Base-by-base conservation (phyloP, 2,797 vertebrate species). In the Sebastes iracundus region DNA sequence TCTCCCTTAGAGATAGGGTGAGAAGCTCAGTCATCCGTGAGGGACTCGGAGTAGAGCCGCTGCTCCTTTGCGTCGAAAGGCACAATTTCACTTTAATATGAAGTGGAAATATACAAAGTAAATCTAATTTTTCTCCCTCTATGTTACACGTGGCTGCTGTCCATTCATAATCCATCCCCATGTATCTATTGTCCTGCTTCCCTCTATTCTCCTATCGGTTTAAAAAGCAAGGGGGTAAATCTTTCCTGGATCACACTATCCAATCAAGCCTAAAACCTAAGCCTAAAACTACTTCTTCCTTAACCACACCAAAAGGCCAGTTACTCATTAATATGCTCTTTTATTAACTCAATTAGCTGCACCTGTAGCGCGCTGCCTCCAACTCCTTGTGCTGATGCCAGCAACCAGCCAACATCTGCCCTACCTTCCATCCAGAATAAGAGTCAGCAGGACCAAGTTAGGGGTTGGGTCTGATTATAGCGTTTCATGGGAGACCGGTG, bases 361-460 rank as follows among this genome's bases (percentile, higher is more conserved):
- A 73, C 77, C 73, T 84, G 63, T 77, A 77, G 63, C 58, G 13
- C 14, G n/a, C 73, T 53, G 73, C 77, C 56, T 76, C 33, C 35
- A 55, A 62, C 62, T 79, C 7, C 42, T 28, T 23, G 32, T 66
- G 61, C 28, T n/a, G 49, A 64, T 78, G 49, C 70, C 63, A 68
- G 49, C 63, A 33, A 49, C n/a, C 46, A 68, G 22, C 35, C 32
- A 38, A 33, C 38, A 22, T 49, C 42, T 20, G 16, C 42, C 42
- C 42, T 18, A 8, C 42, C 42, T 49, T 49, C 42, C 16, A 49
- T 49, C 16, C 42, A 20, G 42, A 49, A 20, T 30, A 38, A 20
- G 33, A 64, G 30, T 46, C 38, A 32, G 49, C 14, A 4, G n/a
- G 32, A 32, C 38, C 27, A 35, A 30, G 20, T 12, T 2, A 46